Percentiles rank a stretch among this genome's conserved stretches.
These are phyloP conservation scores for Enoplosus armatus DNA, from an alignment of 2,797 vertebrate genomes.

Conservation along the genomic window DNA sequence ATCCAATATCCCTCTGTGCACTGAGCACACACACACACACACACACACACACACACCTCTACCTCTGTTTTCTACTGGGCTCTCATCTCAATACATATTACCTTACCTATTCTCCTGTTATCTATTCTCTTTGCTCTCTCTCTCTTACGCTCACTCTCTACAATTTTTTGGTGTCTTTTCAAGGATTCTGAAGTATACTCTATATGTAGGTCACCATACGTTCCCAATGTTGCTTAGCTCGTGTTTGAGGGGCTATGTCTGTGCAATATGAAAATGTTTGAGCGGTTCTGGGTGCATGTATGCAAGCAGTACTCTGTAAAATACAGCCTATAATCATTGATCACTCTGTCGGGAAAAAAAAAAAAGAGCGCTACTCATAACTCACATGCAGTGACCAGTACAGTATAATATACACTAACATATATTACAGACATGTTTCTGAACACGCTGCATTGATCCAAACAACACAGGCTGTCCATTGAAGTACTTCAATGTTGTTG, in stretches of 20 bases:
- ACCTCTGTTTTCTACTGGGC: slow-evolving; percentile 37
- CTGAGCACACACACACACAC: slow-evolving; percentile 19
- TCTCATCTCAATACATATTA: slow-evolving; percentile 60
- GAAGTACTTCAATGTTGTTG: background rate
- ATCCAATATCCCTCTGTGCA: slow-evolving; percentile 67
- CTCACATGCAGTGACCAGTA: background rate
- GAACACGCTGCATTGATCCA: slow-evolving; percentile 7
- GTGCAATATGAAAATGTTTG: background rate
- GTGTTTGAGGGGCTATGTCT: background rate
- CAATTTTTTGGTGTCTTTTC: slow-evolving; percentile 13
- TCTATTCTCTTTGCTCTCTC: slow-evolving; percentile 21
- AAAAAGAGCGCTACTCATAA: background rate
- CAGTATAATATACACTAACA: background rate
- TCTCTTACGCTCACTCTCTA: background rate
- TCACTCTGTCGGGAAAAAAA: slow-evolving; percentile 16
- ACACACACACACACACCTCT: slow-evolving; percentile 28
- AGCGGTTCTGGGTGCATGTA: background rate
- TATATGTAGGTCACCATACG: slow-evolving; percentile 46
- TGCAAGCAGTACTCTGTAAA: background rate
- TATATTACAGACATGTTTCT: background rate
- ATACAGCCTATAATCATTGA: slow-evolving; percentile 10
- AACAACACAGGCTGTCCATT: background rate
- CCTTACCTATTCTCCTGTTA: slow-evolving; percentile 42
- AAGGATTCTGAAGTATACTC: slow-evolving; percentile 39
- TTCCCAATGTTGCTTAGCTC: background rate